Percentiles rank a stretch among this genome's conserved stretches.
Conservation (phyloP, 1,140 invertebrate genomes). For the Thalassaphorura encarpata region DNA sequence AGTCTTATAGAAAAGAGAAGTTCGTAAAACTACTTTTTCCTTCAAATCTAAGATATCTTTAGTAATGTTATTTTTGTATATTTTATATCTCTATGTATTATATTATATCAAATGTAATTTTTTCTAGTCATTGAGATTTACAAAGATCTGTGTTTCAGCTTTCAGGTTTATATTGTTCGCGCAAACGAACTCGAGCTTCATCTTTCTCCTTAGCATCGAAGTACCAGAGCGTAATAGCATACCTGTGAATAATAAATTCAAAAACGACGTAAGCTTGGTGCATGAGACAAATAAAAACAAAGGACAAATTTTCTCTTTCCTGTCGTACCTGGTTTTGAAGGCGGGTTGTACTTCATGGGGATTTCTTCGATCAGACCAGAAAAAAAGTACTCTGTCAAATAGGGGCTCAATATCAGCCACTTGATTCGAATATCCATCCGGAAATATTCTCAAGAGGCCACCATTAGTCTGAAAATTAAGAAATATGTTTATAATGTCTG, state of each 20-base stretch:
- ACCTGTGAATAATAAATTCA: constrained; percentile 48
- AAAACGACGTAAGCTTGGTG: no score
- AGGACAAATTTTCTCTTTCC: neutral
- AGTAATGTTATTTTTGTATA: no score
- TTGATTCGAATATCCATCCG: constrained; percentile 63
- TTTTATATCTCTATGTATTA: no score
- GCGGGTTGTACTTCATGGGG: constrained; percentile 94
- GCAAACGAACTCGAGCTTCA: constrained; percentile 49
- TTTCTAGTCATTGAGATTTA: no score
- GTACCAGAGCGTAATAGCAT: constrained; percentile 94
- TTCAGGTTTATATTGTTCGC: no score
- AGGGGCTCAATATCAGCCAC: constrained; percentile 86
- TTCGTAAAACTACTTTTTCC: no score
- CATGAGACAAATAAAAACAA: no score
- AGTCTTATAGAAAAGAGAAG: no score
- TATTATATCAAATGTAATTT: no score
- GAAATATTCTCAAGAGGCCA: constrained; percentile 73
- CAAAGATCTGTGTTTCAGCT: no score
- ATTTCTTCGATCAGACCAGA: constrained; percentile 94
- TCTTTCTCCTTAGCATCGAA: constrained; percentile 78
- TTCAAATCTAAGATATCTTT: no score
- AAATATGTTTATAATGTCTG: neutral
- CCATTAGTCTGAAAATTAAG: constrained; percentile 48
- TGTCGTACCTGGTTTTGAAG: constrained; percentile 52
- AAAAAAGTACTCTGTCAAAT: constrained; percentile 89